Evolutionary conservation across 2,888 invertebrate genomes (phyloP).

Genomic region (Mesorhabditis belari): DNA sequence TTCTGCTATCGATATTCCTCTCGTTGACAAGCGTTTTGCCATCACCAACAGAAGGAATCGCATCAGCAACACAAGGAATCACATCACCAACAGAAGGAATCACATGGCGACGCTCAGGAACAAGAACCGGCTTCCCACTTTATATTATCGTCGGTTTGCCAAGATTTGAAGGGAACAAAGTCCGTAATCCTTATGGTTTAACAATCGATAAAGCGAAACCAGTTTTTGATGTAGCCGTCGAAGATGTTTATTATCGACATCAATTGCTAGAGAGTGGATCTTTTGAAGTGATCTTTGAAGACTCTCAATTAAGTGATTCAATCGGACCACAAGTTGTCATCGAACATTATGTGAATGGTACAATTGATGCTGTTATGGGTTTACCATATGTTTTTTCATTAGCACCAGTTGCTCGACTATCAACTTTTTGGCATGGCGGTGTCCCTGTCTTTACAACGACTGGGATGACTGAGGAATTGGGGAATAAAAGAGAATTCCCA

Average conservation of each 20-base stretch:
- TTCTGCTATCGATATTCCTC: too few relatives aligned
- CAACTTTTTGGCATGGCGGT: constrained; percentile 57
- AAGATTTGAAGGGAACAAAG: constrained; percentile 25
- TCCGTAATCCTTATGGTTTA: constrained; percentile 41
- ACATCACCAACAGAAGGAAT: too few relatives aligned
- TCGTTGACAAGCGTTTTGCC: too few relatives aligned
- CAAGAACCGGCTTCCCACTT: constrained; percentile 27
- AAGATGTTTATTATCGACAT: constrained; percentile 35
- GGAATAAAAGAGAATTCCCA: constrained; percentile 66
- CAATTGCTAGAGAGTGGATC: constrained; percentile 23
- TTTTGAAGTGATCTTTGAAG: constrained; percentile 35
- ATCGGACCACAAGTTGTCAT: constrained; percentile 47
- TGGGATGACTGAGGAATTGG: constrained; percentile 72
- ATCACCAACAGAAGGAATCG: too few relatives aligned
- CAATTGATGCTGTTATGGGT: constrained; percentile 74
- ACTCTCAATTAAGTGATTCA: constrained; percentile 44
- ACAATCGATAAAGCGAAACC: constrained; percentile 43
- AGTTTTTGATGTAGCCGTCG: constrained; percentile 49
- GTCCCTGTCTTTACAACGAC: constrained; percentile 75
- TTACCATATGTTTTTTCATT: constrained; percentile 81
- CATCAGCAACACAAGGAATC: too few relatives aligned
- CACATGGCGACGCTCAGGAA: too few relatives aligned
- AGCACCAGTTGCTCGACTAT: constrained; percentile 68
- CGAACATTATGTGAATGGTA: constrained; percentile 41
- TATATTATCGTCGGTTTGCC: constrained; percentile 49